phyloP scores from a whole-genome alignment of 2,797 vertebrate species.

The Cyprinodon diabolis region DNA sequence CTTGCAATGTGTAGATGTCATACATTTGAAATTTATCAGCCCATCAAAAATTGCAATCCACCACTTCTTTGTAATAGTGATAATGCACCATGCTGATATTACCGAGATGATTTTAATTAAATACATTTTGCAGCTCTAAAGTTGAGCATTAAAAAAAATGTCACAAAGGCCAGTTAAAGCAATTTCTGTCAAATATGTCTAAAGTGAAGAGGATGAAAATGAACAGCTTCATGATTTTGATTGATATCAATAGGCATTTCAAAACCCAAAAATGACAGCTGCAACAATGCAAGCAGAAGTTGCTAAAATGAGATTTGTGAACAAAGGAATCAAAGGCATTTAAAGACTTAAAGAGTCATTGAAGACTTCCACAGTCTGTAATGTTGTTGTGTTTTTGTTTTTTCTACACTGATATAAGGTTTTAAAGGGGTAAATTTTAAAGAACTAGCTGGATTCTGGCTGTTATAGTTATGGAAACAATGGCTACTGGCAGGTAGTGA shows the following conservation, averaged over 20 bases:
- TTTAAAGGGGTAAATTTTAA: background rate
- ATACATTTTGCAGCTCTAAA: background rate
- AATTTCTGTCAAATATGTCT: background rate
- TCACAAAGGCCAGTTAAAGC: background rate
- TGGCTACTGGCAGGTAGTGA: background rate
- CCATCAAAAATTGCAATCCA: background rate
- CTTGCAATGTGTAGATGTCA: background rate
- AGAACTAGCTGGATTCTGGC: background rate
- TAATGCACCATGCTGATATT: background rate
- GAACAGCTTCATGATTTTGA: constrained; percentile 14
- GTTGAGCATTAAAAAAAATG: background rate
- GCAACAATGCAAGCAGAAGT: background rate
- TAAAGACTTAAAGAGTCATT: background rate
- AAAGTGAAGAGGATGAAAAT: background rate
- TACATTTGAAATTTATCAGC: background rate
- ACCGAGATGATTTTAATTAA: background rate
- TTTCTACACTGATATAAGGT: background rate
- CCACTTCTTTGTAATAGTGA: background rate
- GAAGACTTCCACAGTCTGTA: background rate
- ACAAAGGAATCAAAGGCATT: background rate
- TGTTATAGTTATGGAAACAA: constrained; percentile 1
- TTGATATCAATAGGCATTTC: constrained; percentile 2
- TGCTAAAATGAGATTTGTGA: background rate
- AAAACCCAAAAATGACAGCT: background rate
- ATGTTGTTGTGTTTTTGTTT: background rate